These are phyloP conservation scores for Agapornis roseicollis DNA, from an alignment of 2,113 vertebrate genomes.

Conservation along the genomic window DNA sequence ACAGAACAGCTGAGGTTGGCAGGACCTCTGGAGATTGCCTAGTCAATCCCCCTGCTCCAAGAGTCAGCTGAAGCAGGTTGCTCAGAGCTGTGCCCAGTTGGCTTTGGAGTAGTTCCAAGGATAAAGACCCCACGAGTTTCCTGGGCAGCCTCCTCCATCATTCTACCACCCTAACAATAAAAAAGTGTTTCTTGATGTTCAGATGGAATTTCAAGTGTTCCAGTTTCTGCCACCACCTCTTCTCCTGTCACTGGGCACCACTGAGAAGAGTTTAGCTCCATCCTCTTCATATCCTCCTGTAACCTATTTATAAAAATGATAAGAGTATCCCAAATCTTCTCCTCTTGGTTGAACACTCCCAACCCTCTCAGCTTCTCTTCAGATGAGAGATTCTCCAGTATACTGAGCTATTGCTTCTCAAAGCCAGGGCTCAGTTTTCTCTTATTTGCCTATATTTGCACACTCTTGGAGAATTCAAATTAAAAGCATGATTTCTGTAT, in stretches of 20 bases:
- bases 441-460: not conserved
- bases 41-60: not conserved
- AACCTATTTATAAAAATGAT: not conserved
- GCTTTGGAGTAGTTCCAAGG: not conserved
- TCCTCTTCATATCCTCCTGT: not conserved
- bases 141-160: not conserved
- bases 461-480: not conserved
- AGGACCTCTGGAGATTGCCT: not conserved
- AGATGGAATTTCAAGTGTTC: not conserved
- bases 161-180: not conserved
- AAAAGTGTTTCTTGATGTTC: not conserved
- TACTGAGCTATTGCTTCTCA: not conserved
- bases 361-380: not conserved
- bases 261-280: not conserved
- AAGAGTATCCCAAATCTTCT: not conserved
- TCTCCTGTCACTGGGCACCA: not conserved
- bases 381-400: not conserved
- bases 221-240: not conserved
- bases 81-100: not conserved
- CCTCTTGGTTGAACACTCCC: not conserved
- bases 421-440: not conserved
- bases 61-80: not conserved
- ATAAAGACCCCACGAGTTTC: not conserved
- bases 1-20: not conserved
- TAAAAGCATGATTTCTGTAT: not conserved